A percentile compares a stretch with the other conserved stretches of the same genome.
These are phyloP conservation scores for Rhinogobius similis DNA, from an alignment of 2,113 vertebrate species.

Conservation along the genomic window DNA sequence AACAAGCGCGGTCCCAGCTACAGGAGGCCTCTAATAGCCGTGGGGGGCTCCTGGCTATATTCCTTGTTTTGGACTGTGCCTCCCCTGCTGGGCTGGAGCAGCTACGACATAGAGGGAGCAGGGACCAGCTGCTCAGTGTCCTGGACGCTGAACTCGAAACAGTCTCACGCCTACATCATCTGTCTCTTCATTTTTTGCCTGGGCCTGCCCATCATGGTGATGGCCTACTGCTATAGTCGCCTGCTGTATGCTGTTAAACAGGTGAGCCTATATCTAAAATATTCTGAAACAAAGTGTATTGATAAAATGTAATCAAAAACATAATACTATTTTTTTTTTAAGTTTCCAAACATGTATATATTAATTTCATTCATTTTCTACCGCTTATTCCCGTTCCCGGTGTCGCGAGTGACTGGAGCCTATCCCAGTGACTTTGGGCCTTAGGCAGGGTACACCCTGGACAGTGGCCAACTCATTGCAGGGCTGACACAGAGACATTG, in stretches of 20 bases:
- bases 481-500: no score
- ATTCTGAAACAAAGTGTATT: neutral
- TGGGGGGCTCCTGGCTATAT: constrained; percentile 84
- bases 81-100: constrained; percentile 88
- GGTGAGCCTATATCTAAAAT: constrained; percentile 60
- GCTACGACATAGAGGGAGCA: constrained; percentile 83
- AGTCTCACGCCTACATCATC: constrained; percentile 85
- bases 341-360: no score
- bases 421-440: no score
- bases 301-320: neutral
- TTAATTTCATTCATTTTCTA: no score
- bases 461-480: no score
- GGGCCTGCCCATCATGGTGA: constrained; percentile 80
- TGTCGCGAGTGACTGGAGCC: no score
- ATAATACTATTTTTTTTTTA: neutral
- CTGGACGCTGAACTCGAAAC: constrained; percentile 77
- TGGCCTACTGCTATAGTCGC: constrained; percentile 86
- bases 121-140: constrained; percentile 87
- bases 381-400: no score
- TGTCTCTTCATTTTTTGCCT: constrained; percentile 89
- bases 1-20: constrained; percentile 77
- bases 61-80: constrained; percentile 87
- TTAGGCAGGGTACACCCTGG: no score
- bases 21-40: constrained; percentile 81
- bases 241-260: constrained; percentile 85